phyloP scores from a whole-genome alignment of 64 coral and sea anemone genomes.

The Porites australiensis region DNA sequence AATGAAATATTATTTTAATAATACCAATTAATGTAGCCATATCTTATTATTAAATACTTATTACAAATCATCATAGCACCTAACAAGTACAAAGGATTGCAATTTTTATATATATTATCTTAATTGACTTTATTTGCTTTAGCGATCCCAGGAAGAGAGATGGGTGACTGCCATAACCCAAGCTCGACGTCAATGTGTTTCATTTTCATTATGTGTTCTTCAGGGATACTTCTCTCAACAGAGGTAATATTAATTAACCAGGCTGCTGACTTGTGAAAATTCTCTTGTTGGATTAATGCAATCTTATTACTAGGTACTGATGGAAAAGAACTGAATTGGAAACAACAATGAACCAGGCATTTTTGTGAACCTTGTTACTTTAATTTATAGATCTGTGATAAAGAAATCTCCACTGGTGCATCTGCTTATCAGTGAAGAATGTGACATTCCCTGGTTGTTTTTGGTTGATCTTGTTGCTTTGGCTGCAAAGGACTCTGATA shows the following conservation, averaged over 20 bases:
- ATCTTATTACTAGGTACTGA: no score
- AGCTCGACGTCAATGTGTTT: constrained; percentile 58
- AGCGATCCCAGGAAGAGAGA: constrained; percentile 60
- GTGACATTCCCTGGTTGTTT: constrained; percentile 57
- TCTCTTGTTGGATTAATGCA: no score
- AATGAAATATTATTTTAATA: no score
- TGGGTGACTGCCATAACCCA: constrained; percentile 51
- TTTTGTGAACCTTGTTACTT: neutral
- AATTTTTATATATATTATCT: no score
- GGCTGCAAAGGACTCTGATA: constrained; percentile 30
- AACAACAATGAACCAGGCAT: neutral
- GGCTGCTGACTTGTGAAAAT: no score
- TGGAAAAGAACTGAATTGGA: neutral
- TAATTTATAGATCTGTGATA: neutral
- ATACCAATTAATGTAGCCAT: no score
- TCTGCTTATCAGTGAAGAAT: constrained; percentile 58
- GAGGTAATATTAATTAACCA: neutral
- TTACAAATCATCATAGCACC: no score
- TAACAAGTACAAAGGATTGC: no score
- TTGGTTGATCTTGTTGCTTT: constrained; percentile 52
- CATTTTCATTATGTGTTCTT: constrained; percentile 66
- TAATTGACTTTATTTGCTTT: neutral
- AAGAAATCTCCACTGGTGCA: constrained; percentile 61
- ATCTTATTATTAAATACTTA: no score
- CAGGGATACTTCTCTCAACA: constrained; percentile 34